Conservation (phyloP, 2,888 invertebrate species). For the Acronicta alni region DNA sequence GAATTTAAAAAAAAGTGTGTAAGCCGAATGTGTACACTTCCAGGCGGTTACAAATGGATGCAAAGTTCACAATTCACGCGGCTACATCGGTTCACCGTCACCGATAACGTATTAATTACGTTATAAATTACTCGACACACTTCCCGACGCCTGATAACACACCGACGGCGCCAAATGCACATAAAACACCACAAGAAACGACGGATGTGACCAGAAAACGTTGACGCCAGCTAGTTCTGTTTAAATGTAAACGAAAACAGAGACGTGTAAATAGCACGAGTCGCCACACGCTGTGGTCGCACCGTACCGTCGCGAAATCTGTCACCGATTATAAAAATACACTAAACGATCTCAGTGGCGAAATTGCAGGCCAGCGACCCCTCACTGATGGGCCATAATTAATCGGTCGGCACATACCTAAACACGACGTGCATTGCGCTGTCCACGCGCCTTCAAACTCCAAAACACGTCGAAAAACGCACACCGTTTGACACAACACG, state of each 20-base stretch:
- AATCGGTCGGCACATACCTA: conserved; percentile 86
- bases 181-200: conserved; percentile 69
- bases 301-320: conserved; percentile 62
- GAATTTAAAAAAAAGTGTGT: conserved; percentile 50
- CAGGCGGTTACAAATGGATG: conserved; percentile 62
- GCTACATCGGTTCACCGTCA: conserved; percentile 65
- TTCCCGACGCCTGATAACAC: conserved; percentile 81
- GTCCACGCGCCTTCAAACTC: conserved; percentile 80
- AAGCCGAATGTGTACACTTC: conserved; percentile 53
- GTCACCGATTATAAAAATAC: conserved; percentile 78
- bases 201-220: conserved; percentile 69
- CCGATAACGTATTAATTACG: conserved; percentile 86
- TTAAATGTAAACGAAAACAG: conserved; percentile 62
- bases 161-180: conserved; percentile 74
- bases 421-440: conserved; percentile 85
- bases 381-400: conserved; percentile 85
- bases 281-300: conserved; percentile 56
- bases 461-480: conserved; percentile 82
- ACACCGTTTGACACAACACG: conserved; percentile 85
- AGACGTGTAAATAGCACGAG: conserved; percentile 60
- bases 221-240: conserved; percentile 56
- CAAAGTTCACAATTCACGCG: conserved; percentile 77
- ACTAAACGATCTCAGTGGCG: conserved; percentile 72
- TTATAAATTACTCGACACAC: conserved; percentile 86
- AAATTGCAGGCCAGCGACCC: conserved; percentile 83